A percentile compares a stretch with the other conserved stretches of the same genome.
Evolutionary conservation across 2,797 vertebrate genomes (phyloP).

Genomic region (Mormyrops attenuatus): DNA sequence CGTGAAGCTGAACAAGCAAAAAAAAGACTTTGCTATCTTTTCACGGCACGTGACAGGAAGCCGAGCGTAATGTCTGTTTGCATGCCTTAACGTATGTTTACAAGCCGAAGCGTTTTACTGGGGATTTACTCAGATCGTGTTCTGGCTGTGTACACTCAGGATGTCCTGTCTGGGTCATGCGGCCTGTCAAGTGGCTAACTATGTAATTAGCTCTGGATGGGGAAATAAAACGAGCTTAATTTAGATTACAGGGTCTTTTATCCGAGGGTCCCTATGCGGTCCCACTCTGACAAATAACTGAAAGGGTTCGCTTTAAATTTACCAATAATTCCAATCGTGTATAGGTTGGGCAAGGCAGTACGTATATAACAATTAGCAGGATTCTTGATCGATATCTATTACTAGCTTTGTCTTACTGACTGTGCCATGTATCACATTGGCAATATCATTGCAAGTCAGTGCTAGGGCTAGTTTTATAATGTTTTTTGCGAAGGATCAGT

Average conservation of each 20-base stretch:
- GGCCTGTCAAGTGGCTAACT: slow-evolving; percentile 36
- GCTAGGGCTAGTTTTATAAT: neutral
- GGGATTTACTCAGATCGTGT: slow-evolving; percentile 25
- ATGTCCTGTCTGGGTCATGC: slow-evolving; percentile 32
- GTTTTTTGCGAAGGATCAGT: neutral
- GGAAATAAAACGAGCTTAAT: slow-evolving; percentile 48
- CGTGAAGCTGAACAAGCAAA: neutral
- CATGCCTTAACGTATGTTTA: neutral
- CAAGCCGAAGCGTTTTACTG: neutral
- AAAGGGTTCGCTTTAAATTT: neutral
- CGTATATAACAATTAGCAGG: too few relatives aligned
- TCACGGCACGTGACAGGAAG: neutral
- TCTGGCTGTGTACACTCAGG: slow-evolving; percentile 34
- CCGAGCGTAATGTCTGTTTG: neutral
- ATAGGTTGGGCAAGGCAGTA: neutral
- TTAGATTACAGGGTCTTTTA: slow-evolving; percentile 41
- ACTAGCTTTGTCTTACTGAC: neutral
- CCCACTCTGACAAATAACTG: neutral
- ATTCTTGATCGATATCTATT: neutral
- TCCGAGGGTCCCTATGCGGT: neutral
- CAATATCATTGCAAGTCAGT: neutral
- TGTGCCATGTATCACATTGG: neutral
- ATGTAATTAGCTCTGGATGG: slow-evolving; percentile 39
- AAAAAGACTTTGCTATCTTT: neutral
- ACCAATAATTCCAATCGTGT: neutral